Evolutionary conservation across 2,888 invertebrate species (phyloP), one percentile per base, ranked within the genome.

Genomic region (Lasioglossum calceatum): DNA sequence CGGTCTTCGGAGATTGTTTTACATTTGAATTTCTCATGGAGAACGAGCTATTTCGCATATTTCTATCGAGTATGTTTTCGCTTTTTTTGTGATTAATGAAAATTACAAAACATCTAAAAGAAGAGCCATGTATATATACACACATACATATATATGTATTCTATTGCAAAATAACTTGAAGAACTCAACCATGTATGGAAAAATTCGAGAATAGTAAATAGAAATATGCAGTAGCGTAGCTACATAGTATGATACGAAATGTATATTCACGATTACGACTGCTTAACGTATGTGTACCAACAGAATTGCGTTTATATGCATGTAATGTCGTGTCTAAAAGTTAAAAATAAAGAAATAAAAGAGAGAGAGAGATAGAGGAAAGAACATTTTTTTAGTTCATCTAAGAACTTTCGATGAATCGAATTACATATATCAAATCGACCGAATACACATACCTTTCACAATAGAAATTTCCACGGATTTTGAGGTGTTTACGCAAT

Each of bases 1-100:
- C 32, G 61, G 61, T 72, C 39, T 44, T 73, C 23, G 10, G 61
- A 83, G 54, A 80, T 27, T 67, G 61, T 73, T 44, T 67, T 79
- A 77, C 47, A n/a, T 71, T 54, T 74, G n/a, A 39, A 70, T 88
- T 87, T 79, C 72, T 91, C 89, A n/a, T n/a, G 92, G 92, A 92
- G 92, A 90, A 81, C 92, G n/a, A 91, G 81, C 87, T 89, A 88
- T 39, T 85, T 73, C 72, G 75, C 80, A 85, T 81, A 76, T 86
- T 58, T n/a, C 64, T 8, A n/a, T 77, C 44, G 14, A 54, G 32
- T 44, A 47, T 44, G 36, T 42, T 36, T 42, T 2, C 14, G 10
- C 77, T 32, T 23, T 36, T n/a, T 23, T 32, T 16, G 19, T n/a
- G 85, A 42, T 32, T 80, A 81, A 87, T 84, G 44, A n/a, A 71